Conservation (phyloP, 1,140 invertebrate genomes). For the Megalopta genalis region DNA sequence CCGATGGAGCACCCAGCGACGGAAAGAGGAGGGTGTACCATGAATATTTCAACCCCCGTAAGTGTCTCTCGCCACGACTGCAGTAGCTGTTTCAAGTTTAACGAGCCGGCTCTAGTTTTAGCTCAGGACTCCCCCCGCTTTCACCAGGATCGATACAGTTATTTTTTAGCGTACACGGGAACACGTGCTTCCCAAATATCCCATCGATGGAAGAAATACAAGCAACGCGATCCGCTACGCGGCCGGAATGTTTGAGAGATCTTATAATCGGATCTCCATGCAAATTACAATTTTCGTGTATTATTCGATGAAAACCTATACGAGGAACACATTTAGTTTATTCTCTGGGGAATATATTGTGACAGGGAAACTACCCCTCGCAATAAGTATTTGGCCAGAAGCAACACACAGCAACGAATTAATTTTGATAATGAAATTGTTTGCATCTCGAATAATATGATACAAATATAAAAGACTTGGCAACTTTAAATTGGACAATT, state of each 20-base stretch:
- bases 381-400: too few relatives aligned
- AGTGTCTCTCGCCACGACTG: slow-evolving; percentile 56
- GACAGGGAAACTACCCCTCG: too few relatives aligned
- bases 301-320: too few relatives aligned
- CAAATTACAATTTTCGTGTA: too few relatives aligned
- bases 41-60: slow-evolving; percentile 67
- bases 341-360: too few relatives aligned
- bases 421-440: too few relatives aligned
- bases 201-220: background rate
- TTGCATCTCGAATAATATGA: too few relatives aligned
- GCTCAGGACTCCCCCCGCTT: background rate
- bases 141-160: slow-evolving; percentile 36
- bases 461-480: too few relatives aligned
- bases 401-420: too few relatives aligned
- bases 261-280: too few relatives aligned
- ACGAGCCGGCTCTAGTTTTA: slow-evolving; percentile 33
- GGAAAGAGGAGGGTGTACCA: slow-evolving; percentile 37
- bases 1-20: slow-evolving; percentile 3
- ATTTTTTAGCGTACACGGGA: slow-evolving; percentile 6
- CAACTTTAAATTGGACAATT: too few relatives aligned
- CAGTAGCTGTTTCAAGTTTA: slow-evolving; percentile 59
- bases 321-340: too few relatives aligned
- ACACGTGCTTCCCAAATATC: background rate
- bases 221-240: background rate
- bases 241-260: background rate